Percentiles rank a stretch among this genome's conserved stretches.
Conservation (phyloP, 2,888 invertebrate genomes). For the Shargacucullia verbasci region DNA sequence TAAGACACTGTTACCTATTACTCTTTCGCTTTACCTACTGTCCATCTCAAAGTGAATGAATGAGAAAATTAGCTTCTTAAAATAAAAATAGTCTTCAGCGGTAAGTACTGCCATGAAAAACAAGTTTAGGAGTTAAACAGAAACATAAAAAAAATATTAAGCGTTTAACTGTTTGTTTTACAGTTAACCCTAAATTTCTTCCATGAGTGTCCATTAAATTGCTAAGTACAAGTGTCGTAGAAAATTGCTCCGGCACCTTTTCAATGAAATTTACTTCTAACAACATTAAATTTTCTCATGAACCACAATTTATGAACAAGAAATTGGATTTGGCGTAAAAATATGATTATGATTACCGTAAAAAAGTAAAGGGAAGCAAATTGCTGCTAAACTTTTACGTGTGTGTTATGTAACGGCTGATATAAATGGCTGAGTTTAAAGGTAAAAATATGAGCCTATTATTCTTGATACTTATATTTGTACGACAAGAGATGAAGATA, state of each 20-base stretch:
- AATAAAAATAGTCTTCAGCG: too few relatives aligned
- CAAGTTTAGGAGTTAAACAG: conserved; percentile 26
- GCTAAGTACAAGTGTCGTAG: conserved; percentile 7
- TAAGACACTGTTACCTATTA: too few relatives aligned
- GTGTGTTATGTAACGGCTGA: neutral
- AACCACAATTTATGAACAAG: conserved; percentile 28
- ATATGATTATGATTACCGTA: conserved; percentile 37
- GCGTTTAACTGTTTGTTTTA: conserved; percentile 33
- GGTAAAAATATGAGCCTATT: too few relatives aligned
- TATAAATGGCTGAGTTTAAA: neutral
- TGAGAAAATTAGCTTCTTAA: too few relatives aligned
- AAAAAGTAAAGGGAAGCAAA: conserved; percentile 20
- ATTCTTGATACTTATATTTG: too few relatives aligned
- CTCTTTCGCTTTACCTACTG: too few relatives aligned
- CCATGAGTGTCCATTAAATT: conserved; percentile 30
- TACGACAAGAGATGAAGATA: too few relatives aligned
- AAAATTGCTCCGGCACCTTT: conserved; percentile 35
- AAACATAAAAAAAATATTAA: conserved; percentile 19
- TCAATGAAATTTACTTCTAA: conserved; percentile 28
- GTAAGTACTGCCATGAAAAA: conserved; percentile 23
- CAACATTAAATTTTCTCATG: conserved; percentile 37
- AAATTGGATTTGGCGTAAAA: conserved; percentile 40
- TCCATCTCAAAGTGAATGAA: too few relatives aligned
- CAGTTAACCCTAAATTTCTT: conserved; percentile 26
- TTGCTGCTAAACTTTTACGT: conserved; percentile 3